Base-by-base conservation (phyloP, 2,888 invertebrate genomes). In the Papilio demoleus region DNA sequence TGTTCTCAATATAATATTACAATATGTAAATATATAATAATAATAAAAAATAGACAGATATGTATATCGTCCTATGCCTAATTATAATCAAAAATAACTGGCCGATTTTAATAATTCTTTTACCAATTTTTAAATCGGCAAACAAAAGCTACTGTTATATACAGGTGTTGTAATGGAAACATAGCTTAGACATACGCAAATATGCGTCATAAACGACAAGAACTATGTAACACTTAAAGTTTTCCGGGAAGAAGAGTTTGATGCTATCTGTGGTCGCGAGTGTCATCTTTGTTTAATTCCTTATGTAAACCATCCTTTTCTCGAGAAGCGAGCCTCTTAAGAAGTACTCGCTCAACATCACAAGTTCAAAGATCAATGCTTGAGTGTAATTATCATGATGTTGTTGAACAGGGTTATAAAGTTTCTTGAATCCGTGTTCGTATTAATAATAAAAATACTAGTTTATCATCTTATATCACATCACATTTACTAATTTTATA, bases 341-440 rank as follows among this genome's bases (percentile, higher is more conserved):
- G 4, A 58, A 38, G 65, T 59, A 34, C 17, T n/a, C 61, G 27
- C 40, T 59, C 47, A 47, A 42, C 27, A 45, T 58, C 42, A 56
- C 24, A 47, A 68, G 68, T 42, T 42, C 58, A 63, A 68, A 68
- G 68, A 47, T 53, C 68, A 68, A 68, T 47, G 42, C 67, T 62
- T 45, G 42, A 63, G 58, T 47, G 56, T 63, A 63, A 68, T 68
- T 45, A 68, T 45, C 19, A 42, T 36, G 58, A 61, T 61, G 67
- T 58, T 58, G 65, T 60, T 17, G 4, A 38, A 53, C 59, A 58
- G 12, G 58, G 45, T 56, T 45, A 45, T 58, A 42, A 40, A 58
- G 14, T 45, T n/a, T 59, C 34, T 40, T 64, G 47, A 62, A 56
- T 56, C 53, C 53, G 53, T 31, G 53, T 56, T 56, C 17, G 31